phyloP scores from a whole-genome alignment of 2,113 vertebrate genomes.

The Corythaeola cristata region DNA sequence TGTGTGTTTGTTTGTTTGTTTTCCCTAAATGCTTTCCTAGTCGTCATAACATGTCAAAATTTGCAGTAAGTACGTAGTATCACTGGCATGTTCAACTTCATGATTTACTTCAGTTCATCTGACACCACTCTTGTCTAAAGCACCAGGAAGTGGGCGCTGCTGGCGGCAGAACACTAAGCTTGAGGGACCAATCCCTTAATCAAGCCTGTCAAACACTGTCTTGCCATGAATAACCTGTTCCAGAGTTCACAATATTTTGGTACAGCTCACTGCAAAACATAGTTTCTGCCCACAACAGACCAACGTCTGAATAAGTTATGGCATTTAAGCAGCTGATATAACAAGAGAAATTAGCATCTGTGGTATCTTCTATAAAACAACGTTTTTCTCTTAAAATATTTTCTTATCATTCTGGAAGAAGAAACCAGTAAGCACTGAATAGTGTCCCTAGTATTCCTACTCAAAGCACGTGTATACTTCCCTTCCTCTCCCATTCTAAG shows the following conservation, averaged over 20 bases:
- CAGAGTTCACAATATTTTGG: neutral
- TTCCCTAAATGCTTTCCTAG: neutral
- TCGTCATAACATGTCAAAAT: neutral
- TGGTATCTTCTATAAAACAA: neutral
- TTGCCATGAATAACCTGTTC: neutral
- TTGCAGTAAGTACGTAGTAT: neutral
- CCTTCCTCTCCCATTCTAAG: neutral
- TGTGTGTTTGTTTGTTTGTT: too few species aligned
- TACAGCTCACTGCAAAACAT: neutral
- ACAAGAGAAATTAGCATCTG: neutral
- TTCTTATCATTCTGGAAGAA: neutral
- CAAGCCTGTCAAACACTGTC: neutral
- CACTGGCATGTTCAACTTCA: neutral
- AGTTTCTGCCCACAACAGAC: neutral
- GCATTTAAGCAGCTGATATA: neutral
- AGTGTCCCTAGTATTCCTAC: neutral
- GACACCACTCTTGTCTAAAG: neutral
- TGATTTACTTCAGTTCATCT: neutral
- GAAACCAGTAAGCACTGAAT: neutral
- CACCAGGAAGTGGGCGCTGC: neutral
- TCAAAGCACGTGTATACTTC: neutral
- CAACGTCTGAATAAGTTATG: neutral
- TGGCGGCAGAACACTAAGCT: neutral
- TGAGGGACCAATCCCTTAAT: neutral
- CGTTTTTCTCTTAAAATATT: neutral